Percentiles rank a stretch among this genome's conserved stretches.
Conservation (phyloP, 2,888 invertebrate genomes). For the Actias luna region DNA sequence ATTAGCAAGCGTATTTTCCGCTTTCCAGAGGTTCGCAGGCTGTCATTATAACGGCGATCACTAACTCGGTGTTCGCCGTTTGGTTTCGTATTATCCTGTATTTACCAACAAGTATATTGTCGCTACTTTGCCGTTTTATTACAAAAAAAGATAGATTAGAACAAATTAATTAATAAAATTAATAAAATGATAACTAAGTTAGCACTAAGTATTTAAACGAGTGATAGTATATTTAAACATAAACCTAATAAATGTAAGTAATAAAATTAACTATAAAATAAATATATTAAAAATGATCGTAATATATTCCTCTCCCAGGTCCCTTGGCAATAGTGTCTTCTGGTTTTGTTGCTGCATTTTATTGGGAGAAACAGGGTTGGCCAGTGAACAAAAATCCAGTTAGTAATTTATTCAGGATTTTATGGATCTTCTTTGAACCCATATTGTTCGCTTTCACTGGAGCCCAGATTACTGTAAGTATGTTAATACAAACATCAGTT, state of each 20-base stretch:
- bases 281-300: not conserved
- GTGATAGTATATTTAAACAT: not conserved
- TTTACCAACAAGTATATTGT: too few relatives aligned
- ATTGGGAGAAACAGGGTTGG: slow-evolving; percentile 89
- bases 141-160: too few relatives aligned
- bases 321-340: slow-evolving; percentile 88
- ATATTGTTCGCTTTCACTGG: slow-evolving; percentile 94
- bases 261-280: not conserved
- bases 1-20: too few relatives aligned
- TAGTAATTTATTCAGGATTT: slow-evolving; percentile 87
- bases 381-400: slow-evolving; percentile 88
- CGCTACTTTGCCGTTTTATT: too few relatives aligned
- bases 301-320: slow-evolving; percentile 44
- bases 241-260: not conserved
- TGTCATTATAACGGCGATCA: too few relatives aligned
- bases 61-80: too few relatives aligned
- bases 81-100: too few relatives aligned
- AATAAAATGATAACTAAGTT: too few relatives aligned
- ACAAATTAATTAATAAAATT: too few relatives aligned
- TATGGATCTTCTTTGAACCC: slow-evolving; percentile 95
- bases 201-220: too few relatives aligned
- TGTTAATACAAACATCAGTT: not conserved
- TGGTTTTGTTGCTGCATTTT: slow-evolving; percentile 86
- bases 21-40: too few relatives aligned
- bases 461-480: slow-evolving; percentile 87